Base-by-base conservation (phyloP, 2,888 invertebrate species). In the Xanthostigma xanthostigma region DNA sequence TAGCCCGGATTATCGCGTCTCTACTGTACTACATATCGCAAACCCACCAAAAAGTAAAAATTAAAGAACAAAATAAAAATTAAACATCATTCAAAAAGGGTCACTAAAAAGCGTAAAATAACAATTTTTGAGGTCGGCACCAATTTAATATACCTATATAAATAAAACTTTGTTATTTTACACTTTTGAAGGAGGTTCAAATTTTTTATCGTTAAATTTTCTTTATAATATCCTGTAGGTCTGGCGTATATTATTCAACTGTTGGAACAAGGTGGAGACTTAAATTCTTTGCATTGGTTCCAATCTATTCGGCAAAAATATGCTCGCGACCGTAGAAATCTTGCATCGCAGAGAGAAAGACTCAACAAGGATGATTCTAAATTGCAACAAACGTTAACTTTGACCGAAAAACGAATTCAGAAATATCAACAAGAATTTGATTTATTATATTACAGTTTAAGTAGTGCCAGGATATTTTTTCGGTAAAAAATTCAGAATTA, bases 201-300 rank as follows among this genome's bases (percentile, higher is more conserved):
- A n/a, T n/a, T n/a, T n/a, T n/a, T n/a, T n/a, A n/a, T 27, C 3
- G 27, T 27, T 27, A 5, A 1, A 27, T 5, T 6, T 27, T 3
- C 6, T 27, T 27, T 27, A n/a, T 27, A 27, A 27, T 27, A 6
- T 6, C 3, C 27, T 27, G 27, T 59, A 79, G 80, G 81, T 49
- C 64, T 87, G 36, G 93, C 96, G 0, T 98, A 94, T 61, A 85
- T 97, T 56, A 74, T 96, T 51, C 90, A 89, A 62, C 72, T 97
- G 51, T 68, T 97, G 41, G 83, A 92, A 64, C 94, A 95, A 68
- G 77, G 75, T 57, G 64, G 66, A 14, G 86, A 89, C 59, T 86
- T 96, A 63, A 92, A 96, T 69, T 81, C 90, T 0, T 71, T 98
- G 8, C 92, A 94, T 64, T 98, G 97, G 97, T 95, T 95, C 63